Percentiles rank a stretch among this genome's conserved stretches.
These are phyloP conservation scores for Protophormia terraenovae DNA, from an alignment of 2,888 invertebrate species.

Conservation along the genomic window DNA sequence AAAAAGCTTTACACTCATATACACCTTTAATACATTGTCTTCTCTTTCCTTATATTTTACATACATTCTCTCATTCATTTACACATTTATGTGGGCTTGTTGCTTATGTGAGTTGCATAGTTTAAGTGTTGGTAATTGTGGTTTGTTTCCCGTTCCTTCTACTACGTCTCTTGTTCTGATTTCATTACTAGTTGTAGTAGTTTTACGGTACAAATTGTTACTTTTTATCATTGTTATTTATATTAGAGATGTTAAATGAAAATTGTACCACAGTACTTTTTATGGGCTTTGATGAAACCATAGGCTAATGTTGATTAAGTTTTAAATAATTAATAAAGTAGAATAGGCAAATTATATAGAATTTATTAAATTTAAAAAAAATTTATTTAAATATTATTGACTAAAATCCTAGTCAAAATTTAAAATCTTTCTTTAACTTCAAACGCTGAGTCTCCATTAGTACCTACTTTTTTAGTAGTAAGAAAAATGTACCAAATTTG, in stretches of 20 bases:
- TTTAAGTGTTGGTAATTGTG: conserved; percentile 57
- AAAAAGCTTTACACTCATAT: background rate
- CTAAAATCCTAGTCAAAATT: no score
- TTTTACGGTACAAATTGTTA: background rate
- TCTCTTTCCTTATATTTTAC: background rate
- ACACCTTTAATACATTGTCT: background rate
- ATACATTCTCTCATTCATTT: background rate
- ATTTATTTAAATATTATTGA: no score
- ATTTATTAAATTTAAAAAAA: no score
- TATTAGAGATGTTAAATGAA: background rate
- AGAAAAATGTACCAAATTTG: background rate
- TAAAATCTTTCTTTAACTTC: no score
- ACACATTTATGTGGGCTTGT: background rate
- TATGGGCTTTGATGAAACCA: no score
- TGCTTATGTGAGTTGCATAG: conserved; percentile 22
- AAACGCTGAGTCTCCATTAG: no score
- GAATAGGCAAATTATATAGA: no score
- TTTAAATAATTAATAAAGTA: no score
- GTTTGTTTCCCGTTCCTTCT: background rate
- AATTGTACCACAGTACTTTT: background rate
- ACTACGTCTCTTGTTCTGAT: background rate
- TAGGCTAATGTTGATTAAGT: no score
- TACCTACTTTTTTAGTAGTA: no score
- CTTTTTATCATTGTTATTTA: background rate
- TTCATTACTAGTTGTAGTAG: background rate